Base-by-base conservation (phyloP, 2,888 invertebrate species). In the Leptothorax acervorum region DNA sequence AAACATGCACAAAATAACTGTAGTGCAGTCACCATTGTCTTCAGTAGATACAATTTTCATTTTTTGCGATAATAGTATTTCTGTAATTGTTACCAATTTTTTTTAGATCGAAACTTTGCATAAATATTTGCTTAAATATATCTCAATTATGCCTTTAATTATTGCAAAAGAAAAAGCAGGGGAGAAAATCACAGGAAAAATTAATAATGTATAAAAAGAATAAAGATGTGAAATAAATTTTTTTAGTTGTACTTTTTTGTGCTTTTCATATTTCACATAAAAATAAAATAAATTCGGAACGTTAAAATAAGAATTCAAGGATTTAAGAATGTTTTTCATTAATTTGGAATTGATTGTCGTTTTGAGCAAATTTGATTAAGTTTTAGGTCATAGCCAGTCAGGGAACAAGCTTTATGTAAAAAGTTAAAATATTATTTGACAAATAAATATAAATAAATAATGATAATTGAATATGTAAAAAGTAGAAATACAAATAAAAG, bases 381-480 rank as follows among this genome's bases (percentile, higher is more conserved):
- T n/a, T 23, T 55, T 3, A 39, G 55, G n/a, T 66, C 5, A 42
- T 31, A 31, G 15, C 3, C 18, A 18, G n/a, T 90, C 92, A 92
- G 91, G 90, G 92, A 93, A 92, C 90, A 92, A 91, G 91, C 90
- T 84, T 39, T 15, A 73, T 28, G 12, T 73, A 42, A 42, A 57
- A 73, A 57, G 42, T 28, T 28, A n/a, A 42, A 73, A 57, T 73
- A 60, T 18, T 39, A 55, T 74, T 74, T 60, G 6, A 63, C 12
- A 60, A 60, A 48, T 42, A 28, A 35, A 18, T 35, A 35, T 5
- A 35, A 3, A 15, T 70, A 70, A 12, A 35, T 11, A 70, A 51
- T n/a, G 9, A 31, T 9, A 9, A 48, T 48, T 15, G 6, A 35
- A 35, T 35, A 62, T n/a, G 12, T 62, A 35, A 35, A 62, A 62